Evolutionary conservation across 1,140 invertebrate species (phyloP), one percentile per base, ranked within the genome.

Genomic region (Cyclina sinensis): DNA sequence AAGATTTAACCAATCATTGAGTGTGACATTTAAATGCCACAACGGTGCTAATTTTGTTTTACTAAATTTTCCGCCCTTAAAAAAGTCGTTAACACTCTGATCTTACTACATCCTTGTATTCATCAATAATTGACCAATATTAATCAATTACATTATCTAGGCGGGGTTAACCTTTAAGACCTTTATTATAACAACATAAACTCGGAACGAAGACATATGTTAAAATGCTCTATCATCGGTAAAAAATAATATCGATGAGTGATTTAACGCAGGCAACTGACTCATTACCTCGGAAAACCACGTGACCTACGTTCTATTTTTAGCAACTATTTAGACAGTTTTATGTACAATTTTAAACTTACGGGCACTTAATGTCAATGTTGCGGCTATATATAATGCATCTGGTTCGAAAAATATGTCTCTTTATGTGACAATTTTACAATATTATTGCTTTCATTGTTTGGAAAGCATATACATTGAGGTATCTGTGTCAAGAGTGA

Each of bases 281-380:
- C 65, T 70, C 65, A 70, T 70, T 14, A n/a, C 35, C 1, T 18
- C 14, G 5, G 43, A 43, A 14, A 43, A 43, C 4, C 21, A 70
- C 65, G 0, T 21, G 32, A 70, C 32, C 16, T 12, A 12, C 32
- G 24, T 27, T 27, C 65, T 70, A 70, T 27, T 30, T 37, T 70
- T 70, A 70, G 32, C 27, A 70, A 30, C 32, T n/a, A 70, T 35
- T 32, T 37, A 18, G 65, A 70, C 65, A 70, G 65, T 39, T 39
- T 70, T 70, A 70, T n/a, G 32, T 37, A 70, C 35, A 16, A 70
- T 14, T 37, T 70, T 39, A 35, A 27, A 37, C 7, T 39, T 16
- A 27, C 21, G 37, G 37, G 65, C 65, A 35, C 30, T 70, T 14
- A 70, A 70, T 70, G 65, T 70, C 65, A 70, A 70, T 37, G 7